These are phyloP conservation scores for Reinhardtius hippoglossoides DNA, from an alignment of 2,113 vertebrate species.

Conservation along the genomic window DNA sequence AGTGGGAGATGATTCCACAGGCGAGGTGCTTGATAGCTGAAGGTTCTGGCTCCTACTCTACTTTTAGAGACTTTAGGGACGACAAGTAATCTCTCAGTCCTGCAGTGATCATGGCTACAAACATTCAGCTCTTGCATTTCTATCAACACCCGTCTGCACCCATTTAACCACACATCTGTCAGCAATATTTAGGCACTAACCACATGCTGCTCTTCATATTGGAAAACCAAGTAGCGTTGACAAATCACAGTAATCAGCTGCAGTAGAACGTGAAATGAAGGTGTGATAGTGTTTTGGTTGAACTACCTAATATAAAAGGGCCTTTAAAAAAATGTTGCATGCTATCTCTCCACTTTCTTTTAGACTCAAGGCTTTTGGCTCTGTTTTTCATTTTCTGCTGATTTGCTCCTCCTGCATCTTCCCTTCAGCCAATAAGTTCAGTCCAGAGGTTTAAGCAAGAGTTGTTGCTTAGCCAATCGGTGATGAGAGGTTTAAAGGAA, in stretches of 20 bases:
- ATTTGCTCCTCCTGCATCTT: not conserved
- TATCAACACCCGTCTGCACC: not conserved
- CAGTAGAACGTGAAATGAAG: not conserved
- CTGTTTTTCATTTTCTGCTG: not conserved
- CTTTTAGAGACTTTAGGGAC: too few relatives aligned
- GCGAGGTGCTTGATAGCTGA: too few relatives aligned
- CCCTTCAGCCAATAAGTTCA: not conserved
- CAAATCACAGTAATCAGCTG: not conserved
- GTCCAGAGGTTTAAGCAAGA: not conserved
- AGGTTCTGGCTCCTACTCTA: too few relatives aligned
- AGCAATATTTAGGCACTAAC: not conserved
- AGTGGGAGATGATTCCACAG: too few relatives aligned
- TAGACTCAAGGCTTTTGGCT: too few relatives aligned
- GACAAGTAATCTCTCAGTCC: not conserved
- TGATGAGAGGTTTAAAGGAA: not conserved
- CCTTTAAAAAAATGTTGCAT: not conserved
- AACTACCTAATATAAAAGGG: not conserved
- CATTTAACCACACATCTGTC: constrained; percentile 4
- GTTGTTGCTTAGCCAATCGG: not conserved
- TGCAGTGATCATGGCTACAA: not conserved
- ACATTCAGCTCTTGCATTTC: not conserved
- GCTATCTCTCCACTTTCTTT: not conserved
- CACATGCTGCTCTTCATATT: not conserved
- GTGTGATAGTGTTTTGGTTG: not conserved
- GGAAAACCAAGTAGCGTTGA: not conserved